Percentiles rank a stretch among this genome's conserved stretches.
These are phyloP conservation scores for Lepidocyrtinus sp. DNA, from an alignment of 2,888 invertebrate genomes.

Conservation along the genomic window DNA sequence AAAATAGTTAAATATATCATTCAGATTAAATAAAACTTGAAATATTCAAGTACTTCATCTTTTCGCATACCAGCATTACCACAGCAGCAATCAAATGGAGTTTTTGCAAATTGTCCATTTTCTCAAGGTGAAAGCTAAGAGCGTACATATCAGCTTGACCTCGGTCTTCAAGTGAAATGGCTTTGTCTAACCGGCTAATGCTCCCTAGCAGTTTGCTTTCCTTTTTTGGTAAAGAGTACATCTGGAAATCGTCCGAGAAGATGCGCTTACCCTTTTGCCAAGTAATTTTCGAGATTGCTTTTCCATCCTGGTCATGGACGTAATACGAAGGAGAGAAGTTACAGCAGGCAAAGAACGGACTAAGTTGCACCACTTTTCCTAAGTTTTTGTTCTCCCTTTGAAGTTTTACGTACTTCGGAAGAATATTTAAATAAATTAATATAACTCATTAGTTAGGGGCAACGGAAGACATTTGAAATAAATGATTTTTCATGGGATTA, in stretches of 20 bases:
- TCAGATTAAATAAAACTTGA: not conserved
- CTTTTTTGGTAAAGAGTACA: constrained; percentile 32
- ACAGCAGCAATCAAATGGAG: constrained; percentile 39
- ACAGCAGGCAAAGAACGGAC: constrained; percentile 42
- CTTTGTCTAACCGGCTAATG: constrained; percentile 50
- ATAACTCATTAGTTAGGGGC: not conserved
- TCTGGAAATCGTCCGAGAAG: constrained; percentile 50
- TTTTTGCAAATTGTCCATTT: constrained; percentile 41
- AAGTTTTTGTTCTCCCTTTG: constrained; percentile 47
- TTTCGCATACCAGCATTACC: constrained; percentile 40
- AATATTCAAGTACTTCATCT: not conserved
- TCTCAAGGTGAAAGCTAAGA: constrained; percentile 38
- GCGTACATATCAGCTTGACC: constrained; percentile 55
- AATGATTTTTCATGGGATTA: not conserved
- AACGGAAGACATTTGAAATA: too few relatives aligned
- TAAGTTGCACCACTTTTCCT: constrained; percentile 54
- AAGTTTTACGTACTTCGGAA: constrained; percentile 46
- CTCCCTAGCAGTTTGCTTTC: constrained; percentile 34
- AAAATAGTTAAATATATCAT: not conserved
- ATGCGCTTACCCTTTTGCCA: constrained; percentile 48
- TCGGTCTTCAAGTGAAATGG: constrained; percentile 53
- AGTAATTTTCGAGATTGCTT: constrained; percentile 35
- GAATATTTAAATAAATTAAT: too few relatives aligned
- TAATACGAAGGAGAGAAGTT: constrained; percentile 46
- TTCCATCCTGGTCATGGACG: constrained; percentile 41